A percentile compares a stretch with the other conserved stretches of the same genome.
phyloP scores from a whole-genome alignment of 1,140 invertebrate species.

The Brachionus rubens region DNA sequence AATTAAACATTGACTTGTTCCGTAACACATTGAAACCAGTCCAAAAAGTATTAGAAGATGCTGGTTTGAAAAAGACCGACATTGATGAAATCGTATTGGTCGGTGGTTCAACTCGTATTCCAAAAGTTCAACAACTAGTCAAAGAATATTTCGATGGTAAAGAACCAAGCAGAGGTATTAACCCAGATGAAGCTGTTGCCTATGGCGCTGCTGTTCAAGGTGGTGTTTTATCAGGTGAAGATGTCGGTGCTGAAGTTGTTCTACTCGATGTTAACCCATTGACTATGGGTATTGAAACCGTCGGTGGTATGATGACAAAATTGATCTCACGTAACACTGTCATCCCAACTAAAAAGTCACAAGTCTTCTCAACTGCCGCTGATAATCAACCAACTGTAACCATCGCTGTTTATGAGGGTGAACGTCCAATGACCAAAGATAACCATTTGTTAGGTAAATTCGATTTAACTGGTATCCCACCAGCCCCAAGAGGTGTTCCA shows the following conservation, averaged over 20 bases:
- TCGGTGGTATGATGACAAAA: constrained; percentile 99
- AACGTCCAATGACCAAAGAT: constrained; percentile 98
- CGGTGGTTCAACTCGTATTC: constrained; percentile 96
- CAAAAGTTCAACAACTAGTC: constrained; percentile 95
- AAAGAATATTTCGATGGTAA: constrained; percentile 98
- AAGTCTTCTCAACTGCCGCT: constrained; percentile 97
- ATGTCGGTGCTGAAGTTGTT: constrained; percentile 89
- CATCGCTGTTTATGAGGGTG: constrained; percentile 90
- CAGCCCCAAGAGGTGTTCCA: constrained; percentile 91
- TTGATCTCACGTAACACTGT: constrained; percentile 95
- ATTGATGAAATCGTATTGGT: constrained; percentile 98
- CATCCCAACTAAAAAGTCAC: constrained; percentile 99
- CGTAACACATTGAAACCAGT: constrained; percentile 95
- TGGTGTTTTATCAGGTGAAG: constrained; percentile 68
- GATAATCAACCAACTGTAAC: constrained; percentile 99
- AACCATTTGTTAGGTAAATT: constrained; percentile 97
- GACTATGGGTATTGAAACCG: constrained; percentile 98
- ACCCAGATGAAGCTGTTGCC: constrained; percentile 76
- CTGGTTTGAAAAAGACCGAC: constrained; percentile 96
- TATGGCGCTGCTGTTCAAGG: constrained; percentile 98
- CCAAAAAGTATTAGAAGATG: constrained; percentile 77
- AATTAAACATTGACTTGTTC: constrained; percentile 98
- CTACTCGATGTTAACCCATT: constrained; percentile 95
- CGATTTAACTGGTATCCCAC: constrained; percentile 94
- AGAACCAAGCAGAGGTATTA: constrained; percentile 93